Conservation (phyloP, 2,797 vertebrate genomes). For the Prunella strophiata region DNA sequence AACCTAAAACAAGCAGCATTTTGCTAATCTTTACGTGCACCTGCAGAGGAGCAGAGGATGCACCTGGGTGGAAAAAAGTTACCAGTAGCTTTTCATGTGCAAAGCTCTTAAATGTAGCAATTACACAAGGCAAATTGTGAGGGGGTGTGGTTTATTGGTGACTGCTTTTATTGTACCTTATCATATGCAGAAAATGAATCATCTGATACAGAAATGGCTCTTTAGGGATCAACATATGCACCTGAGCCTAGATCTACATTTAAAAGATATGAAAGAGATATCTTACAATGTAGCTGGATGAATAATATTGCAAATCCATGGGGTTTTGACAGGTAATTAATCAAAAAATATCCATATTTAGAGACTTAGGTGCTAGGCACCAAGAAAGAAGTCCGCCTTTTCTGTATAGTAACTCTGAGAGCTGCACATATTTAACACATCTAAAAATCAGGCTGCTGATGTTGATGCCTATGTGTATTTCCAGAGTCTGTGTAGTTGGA, state of each 20-base stretch:
- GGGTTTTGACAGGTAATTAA: not conserved
- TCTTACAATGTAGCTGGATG: not conserved
- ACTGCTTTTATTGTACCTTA: not conserved
- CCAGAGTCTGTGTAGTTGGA: not conserved
- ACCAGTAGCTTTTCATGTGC: not conserved
- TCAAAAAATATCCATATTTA: not conserved
- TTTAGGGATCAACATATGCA: not conserved
- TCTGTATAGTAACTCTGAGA: not conserved
- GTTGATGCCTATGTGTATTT: not conserved
- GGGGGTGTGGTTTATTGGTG: not conserved
- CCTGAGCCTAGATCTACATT: not conserved
- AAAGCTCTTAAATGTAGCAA: not conserved
- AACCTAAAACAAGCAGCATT: not conserved
- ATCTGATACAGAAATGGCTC: not conserved
- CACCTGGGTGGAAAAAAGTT: not conserved
- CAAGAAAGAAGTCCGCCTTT: not conserved
- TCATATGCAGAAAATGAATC: conserved; percentile 17
- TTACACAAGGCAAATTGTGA: conserved; percentile 7
- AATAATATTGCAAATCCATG: not conserved
- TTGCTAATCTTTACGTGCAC: not conserved
- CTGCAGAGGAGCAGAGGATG: not conserved
- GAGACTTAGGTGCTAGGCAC: not conserved
- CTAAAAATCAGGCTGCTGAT: not conserved
- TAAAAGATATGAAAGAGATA: not conserved
- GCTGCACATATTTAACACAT: not conserved